Conservation (phyloP, 2,888 invertebrate genomes). For the Thymelicus acteon region DNA sequence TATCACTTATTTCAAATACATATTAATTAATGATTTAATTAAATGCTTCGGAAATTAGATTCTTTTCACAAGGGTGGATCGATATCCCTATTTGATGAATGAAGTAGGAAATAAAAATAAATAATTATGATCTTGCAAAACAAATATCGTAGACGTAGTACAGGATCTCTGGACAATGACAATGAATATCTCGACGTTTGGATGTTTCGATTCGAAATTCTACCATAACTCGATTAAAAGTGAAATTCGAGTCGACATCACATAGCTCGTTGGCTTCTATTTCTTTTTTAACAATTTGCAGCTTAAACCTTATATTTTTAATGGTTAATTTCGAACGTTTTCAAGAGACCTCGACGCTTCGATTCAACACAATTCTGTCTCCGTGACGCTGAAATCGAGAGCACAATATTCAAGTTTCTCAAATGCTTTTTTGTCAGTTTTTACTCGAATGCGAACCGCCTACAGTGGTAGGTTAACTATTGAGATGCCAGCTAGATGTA, state of each 20-base stretch:
- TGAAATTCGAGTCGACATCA: slow-evolving; percentile 33
- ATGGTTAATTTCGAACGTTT: slow-evolving; percentile 41
- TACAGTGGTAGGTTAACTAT: neutral
- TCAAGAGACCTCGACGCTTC: slow-evolving; percentile 49
- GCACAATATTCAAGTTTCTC: slow-evolving; percentile 44
- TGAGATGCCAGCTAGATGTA: slow-evolving; percentile 13
- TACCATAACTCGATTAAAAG: slow-evolving; percentile 7
- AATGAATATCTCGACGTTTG: too few species aligned
- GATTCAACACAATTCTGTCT: slow-evolving; percentile 46
- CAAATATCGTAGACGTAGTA: too few species aligned
- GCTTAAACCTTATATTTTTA: slow-evolving; percentile 20
- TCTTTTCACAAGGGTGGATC: too few species aligned
- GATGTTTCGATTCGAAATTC: too few species aligned
- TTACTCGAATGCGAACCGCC: slow-evolving; percentile 8
- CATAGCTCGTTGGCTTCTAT: too few species aligned
- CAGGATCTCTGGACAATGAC: too few species aligned
- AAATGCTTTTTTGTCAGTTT: slow-evolving; percentile 25
- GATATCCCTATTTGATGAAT: too few species aligned
- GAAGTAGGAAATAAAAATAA: too few species aligned
- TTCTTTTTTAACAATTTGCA: neutral
- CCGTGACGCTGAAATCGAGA: slow-evolving; percentile 60
- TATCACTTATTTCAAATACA: too few species aligned
- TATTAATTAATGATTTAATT: too few species aligned
- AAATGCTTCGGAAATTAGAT: too few species aligned
- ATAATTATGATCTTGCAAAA: too few species aligned